Base-by-base conservation (phyloP, 2,888 invertebrate species). In the Lissocephala sabroskyi region DNA sequence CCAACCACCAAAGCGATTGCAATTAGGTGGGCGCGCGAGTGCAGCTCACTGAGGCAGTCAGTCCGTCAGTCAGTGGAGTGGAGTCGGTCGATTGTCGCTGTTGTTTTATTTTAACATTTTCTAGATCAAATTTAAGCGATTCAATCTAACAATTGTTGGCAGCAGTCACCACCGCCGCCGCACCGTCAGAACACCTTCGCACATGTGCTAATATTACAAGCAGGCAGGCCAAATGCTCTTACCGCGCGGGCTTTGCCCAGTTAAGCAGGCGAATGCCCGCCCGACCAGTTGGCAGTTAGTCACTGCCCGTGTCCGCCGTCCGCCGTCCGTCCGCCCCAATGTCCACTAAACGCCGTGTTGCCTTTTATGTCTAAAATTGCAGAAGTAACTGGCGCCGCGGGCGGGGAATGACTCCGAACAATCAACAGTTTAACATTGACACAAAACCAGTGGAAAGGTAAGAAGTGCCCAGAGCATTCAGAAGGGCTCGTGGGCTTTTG, bases 281-380 rank as follows among this genome's bases (percentile, higher is more conserved):
- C n/a, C n/a, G 32, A 33, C 14, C 45, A 44, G 48, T 43, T 49
- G 44, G 41, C 51, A 43, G 36, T 43, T 23, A 59, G 47, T 51
- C 49, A 55, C 40, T 36, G 39, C 14, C 30, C 4, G 19, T 29
- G 17, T 11, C 29, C 28, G 14, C 17, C n/a, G 29, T 18, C 14
- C 30, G 11, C n/a, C 10, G 11, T 30, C 30, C 30, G 1, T n/a
- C 29, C 29, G 13, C 30, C 30, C n/a, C n/a, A n/a, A n/a, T n/a
- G 17, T 23, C 23, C 30, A 11, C 30, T 9, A 18, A 19, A n/a
- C n/a, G n/a, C 23, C 63, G 73, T 66, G 56, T 64, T 64, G 70
- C 74, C 71, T 61, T 74, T 65, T 73, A 76, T 62, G 79, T 78
- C 60, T 76, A 74, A 79, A 79, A 77, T 78, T 74, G 78, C 78